Evolutionary conservation across 1,140 invertebrate species (phyloP).

Genomic region (Chionoecetes opilio): DNA sequence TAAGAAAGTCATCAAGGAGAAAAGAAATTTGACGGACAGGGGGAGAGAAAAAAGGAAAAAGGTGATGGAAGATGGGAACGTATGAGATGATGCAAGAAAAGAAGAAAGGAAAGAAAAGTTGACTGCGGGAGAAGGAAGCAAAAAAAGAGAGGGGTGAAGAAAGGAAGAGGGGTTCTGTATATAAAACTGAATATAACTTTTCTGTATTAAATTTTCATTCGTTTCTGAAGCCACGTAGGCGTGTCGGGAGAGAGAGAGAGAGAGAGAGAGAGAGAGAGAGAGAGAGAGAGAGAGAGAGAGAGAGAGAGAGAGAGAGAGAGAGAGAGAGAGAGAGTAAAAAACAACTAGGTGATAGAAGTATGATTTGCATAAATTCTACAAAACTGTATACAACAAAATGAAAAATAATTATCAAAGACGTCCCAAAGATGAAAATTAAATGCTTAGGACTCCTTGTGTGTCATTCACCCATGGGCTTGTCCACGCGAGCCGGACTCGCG

Average conservation of each 20-base stretch:
- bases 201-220: not conserved
- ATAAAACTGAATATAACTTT: not conserved
- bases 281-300: slow-evolving; percentile 16
- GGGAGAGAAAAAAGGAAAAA: not conserved
- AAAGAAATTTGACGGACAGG: not conserved
- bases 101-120: not conserved
- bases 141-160: not conserved
- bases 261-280: not conserved
- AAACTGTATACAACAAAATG: too few relatives aligned
- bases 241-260: not conserved
- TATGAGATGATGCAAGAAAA: not conserved
- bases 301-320: slow-evolving; percentile 14
- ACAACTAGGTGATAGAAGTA: too few relatives aligned
- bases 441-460: too few relatives aligned
- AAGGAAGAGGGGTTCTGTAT: not conserved
- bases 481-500: too few relatives aligned
- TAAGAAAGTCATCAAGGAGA: too few relatives aligned
- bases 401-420: too few relatives aligned
- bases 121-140: not conserved
- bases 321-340: too few relatives aligned
- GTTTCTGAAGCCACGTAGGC: not conserved
- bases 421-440: too few relatives aligned
- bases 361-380: too few relatives aligned
- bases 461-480: too few relatives aligned
- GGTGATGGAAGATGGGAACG: not conserved